These are phyloP conservation scores for Lota lota DNA, from an alignment of 2,113 vertebrate species.

Conservation along the genomic window DNA sequence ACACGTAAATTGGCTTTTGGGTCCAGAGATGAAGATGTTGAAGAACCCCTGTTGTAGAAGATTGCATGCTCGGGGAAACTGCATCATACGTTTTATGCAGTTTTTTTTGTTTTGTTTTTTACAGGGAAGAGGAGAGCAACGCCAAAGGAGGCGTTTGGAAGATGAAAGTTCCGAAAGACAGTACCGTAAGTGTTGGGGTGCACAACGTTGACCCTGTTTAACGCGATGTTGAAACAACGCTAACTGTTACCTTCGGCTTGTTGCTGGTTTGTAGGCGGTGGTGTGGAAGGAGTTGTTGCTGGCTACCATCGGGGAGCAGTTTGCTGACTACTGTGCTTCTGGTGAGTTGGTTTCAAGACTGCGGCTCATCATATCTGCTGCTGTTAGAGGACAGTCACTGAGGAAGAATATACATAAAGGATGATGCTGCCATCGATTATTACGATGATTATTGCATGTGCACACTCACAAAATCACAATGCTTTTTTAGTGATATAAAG, in stretches of 20 bases:
- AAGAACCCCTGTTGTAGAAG: too few relatives aligned
- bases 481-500: too few relatives aligned
- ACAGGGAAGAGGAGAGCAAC: slow-evolving; percentile 96
- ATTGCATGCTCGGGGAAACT: too few relatives aligned
- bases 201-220: too few relatives aligned
- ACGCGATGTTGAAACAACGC: too few relatives aligned
- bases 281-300: slow-evolving; percentile 96
- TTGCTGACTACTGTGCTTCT: slow-evolving; percentile 84
- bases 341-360: slow-evolving; percentile 67
- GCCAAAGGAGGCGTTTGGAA: slow-evolving; percentile 94
- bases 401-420: too few relatives aligned
- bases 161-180: slow-evolving; percentile 95
- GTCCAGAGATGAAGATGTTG: too few relatives aligned
- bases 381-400: background rate
- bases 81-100: too few relatives aligned
- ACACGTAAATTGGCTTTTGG: too few relatives aligned
- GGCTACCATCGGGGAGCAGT: slow-evolving; percentile 93
- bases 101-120: background rate
- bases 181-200: slow-evolving; percentile 73
- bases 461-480: too few relatives aligned
- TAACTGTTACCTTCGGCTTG: slow-evolving; percentile 1
- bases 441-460: too few relatives aligned
- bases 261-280: slow-evolving; percentile 68
- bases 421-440: too few relatives aligned
- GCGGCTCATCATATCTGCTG: background rate